Percentiles rank a stretch among this genome's conserved stretches.
Conservation (phyloP, 1,140 invertebrate genomes). For the Gryllus bimaculatus region DNA sequence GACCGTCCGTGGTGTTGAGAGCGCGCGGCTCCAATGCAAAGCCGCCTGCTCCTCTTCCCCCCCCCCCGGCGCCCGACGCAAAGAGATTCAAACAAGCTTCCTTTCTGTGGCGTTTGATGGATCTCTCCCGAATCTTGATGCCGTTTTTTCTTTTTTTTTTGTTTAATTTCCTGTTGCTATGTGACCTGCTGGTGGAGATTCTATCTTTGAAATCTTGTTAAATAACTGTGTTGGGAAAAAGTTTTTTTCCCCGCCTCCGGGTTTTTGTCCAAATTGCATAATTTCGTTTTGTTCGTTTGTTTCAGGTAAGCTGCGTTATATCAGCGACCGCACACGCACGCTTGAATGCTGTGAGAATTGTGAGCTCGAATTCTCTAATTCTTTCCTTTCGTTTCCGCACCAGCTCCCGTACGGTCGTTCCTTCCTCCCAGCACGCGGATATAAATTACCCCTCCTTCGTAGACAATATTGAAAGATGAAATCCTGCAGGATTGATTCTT, state of each 20-base stretch:
- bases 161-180: slow-evolving; percentile 4
- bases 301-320: neutral
- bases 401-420: too few species aligned
- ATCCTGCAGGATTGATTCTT: slow-evolving; percentile 3
- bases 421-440: neutral
- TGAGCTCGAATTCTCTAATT: neutral
- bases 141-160: neutral
- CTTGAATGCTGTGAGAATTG: neutral
- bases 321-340: neutral
- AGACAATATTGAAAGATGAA: neutral
- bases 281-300: neutral
- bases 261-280: neutral
- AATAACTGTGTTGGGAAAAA: neutral
- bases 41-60: neutral
- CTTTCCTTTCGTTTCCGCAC: neutral
- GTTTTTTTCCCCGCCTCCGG: neutral
- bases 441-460: neutral
- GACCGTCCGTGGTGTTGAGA: too few species aligned
- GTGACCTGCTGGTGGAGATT: neutral
- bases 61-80: too few species aligned
- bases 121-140: neutral
- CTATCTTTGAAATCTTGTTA: neutral
- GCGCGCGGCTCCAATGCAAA: too few species aligned
- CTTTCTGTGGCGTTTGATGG: neutral
- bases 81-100: neutral